Evolutionary conservation across 2,888 invertebrate species (phyloP), one percentile per base, ranked within the genome.

Genomic region (Cetonia aurata): DNA sequence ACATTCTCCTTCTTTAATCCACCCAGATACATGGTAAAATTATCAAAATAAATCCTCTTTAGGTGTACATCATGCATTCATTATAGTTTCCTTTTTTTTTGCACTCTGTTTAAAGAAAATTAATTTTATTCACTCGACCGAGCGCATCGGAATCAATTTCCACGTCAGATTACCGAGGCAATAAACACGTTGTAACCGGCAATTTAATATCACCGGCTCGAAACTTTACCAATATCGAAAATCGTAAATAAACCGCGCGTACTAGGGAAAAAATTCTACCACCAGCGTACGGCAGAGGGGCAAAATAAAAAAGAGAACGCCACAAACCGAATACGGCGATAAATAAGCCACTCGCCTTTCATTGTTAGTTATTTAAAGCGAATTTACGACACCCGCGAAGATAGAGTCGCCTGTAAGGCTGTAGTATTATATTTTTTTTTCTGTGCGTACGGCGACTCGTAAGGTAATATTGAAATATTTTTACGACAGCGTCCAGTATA

Each of bases 351-450:
- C 10, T 44, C 13, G 13, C 44, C 44, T n/a, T 44, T 25, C 25
- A 44, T 44, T 44, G 44, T 44, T 44, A n/a, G 44, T 44, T 13
- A 44, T 44, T 44, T 44, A 44, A 44, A 44, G 12, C 44, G 44
- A 44, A 44, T 44, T 44, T 44, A 44, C 6, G 44, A 44, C 44
- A 6, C 12, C 44, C 12, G 44, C 44, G 10, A 44, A 44, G 44
- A 44, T 13, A 13, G 10, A 10, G 44, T 44, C 44, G 44, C 10
- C 25, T 25, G 1, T 25, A 25, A 25, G 25, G 25, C 25, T 4
- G 25, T 25, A 4, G 25, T 25, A 25, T 25, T 25, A 25, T 25
- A 25, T 25, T 25, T 25, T 25, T n/a, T n/a, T 25, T 25, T 25
- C 25, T 25, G 1, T 4, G 25, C 25, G 25, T 25, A 25, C 25